These are phyloP conservation scores for Enteromius unitaeniatus DNA, from an alignment of 2,797 vertebrate species.

Conservation along the genomic window DNA sequence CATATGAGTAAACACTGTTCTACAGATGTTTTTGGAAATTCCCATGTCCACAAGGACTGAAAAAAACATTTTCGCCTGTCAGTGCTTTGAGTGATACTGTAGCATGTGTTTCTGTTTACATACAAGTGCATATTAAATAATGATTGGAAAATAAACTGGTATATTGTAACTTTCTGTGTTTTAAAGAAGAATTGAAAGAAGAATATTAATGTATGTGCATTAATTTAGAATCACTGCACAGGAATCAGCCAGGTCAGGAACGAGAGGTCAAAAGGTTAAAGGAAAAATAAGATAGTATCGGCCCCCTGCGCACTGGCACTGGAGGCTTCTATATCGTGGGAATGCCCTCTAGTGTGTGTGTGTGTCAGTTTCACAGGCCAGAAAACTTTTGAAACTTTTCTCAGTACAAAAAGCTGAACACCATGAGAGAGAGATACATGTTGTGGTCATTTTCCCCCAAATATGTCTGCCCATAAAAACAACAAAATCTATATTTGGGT, in stretches of 20 bases:
- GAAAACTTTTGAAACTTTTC: slow-evolving; percentile 12
- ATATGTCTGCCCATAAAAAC: not conserved
- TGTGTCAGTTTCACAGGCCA: not conserved
- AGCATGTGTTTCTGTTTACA: slow-evolving; percentile 11
- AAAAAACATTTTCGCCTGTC: not conserved
- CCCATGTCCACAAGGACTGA: not conserved
- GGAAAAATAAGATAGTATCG: slow-evolving; percentile 10
- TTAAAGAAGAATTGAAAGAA: not conserved
- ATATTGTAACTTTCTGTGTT: not conserved
- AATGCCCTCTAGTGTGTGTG: slow-evolving; percentile 12
- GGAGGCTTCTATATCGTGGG: slow-evolving; percentile 29
- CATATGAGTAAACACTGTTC: slow-evolving; percentile 51
- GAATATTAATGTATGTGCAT: not conserved
- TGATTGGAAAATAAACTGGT: not conserved
- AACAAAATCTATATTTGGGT: not conserved
- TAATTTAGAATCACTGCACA: not conserved
- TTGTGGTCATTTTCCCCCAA: not conserved
- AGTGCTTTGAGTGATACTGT: not conserved
- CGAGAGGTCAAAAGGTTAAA: not conserved
- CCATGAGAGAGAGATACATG: slow-evolving; percentile 40
- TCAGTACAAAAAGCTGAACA: slow-evolving; percentile 21
- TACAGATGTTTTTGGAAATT: slow-evolving; percentile 52
- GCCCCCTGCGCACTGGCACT: not conserved
- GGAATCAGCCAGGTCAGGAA: not conserved
- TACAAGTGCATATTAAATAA: not conserved